These are phyloP conservation scores for Grallaria varia DNA, from an alignment of 2,113 vertebrate species.

Conservation along the genomic window DNA sequence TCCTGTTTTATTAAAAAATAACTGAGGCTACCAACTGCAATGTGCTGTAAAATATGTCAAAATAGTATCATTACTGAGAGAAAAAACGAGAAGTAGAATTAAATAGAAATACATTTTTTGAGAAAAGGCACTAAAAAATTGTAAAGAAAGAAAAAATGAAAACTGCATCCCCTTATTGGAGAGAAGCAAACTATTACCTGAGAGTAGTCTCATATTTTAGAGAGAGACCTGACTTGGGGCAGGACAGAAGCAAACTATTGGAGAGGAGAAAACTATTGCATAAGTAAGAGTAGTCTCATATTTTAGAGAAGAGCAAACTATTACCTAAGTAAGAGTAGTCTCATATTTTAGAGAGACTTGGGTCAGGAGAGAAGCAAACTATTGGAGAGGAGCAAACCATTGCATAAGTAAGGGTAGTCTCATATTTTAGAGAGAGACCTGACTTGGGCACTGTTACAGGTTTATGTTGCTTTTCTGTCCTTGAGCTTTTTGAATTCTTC, in stretches of 20 bases:
- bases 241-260: too few relatives aligned
- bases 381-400: too few relatives aligned
- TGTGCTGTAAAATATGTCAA: background rate
- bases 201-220: background rate
- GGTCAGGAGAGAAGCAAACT: too few relatives aligned
- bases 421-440: background rate
- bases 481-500: background rate
- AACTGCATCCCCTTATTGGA: background rate
- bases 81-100: background rate
- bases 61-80: background rate
- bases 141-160: background rate
- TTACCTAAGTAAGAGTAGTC: background rate
- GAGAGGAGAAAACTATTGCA: background rate
- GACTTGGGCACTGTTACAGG: background rate
- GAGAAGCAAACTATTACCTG: background rate
- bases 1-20: background rate
- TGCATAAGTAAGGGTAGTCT: background rate
- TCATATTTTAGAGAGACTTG: background rate
- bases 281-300: background rate
- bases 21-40: background rate
- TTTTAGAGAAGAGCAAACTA: background rate
- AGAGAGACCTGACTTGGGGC: background rate
- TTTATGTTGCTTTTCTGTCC: background rate
- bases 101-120: background rate
- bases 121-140: background rate